A percentile compares a stretch with the other conserved stretches of the same genome.
Conservation (phyloP, 2,888 invertebrate species). For the Dastarcus helophoroides region DNA sequence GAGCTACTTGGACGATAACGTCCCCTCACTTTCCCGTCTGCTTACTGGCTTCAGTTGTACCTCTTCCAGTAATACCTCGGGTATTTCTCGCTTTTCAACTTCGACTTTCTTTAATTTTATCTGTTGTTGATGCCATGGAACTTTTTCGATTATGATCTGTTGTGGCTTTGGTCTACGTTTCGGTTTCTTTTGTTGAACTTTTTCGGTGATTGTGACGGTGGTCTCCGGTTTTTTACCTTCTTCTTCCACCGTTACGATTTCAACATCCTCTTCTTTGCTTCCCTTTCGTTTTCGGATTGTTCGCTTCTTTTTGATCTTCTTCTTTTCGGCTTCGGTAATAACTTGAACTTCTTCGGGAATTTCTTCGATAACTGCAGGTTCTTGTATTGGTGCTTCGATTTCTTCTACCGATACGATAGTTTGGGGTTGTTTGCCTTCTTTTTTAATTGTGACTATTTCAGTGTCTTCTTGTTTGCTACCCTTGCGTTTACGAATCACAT, state of each 20-base stretch:
- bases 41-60: conserved; percentile 41
- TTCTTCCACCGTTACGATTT: no score
- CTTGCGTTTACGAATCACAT: conserved; percentile 25
- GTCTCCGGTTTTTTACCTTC: no score
- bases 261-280: no score
- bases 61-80: conserved; percentile 30
- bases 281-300: no score
- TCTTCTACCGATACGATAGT: no score
- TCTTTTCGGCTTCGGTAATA: no score
- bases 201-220: no score
- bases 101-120: conserved; percentile 37
- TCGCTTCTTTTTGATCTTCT: no score
- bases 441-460: conserved; percentile 38
- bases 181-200: conserved; percentile 7
- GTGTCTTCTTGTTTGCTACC: conserved; percentile 32
- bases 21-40: conserved; percentile 8
- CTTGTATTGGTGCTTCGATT: conserved; percentile 13
- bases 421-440: conserved; percentile 38
- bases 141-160: conserved; percentile 8
- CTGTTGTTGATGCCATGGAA: conserved; percentile 49
- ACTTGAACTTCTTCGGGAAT: conserved; percentile 32
- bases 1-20: no score
- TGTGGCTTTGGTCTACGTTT: conserved; percentile 9
- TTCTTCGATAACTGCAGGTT: conserved; percentile 17
- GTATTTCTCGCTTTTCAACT: conserved; percentile 27